Evolutionary conservation across 1,140 invertebrate species (phyloP).

Genomic region (Halyomorpha halys): DNA sequence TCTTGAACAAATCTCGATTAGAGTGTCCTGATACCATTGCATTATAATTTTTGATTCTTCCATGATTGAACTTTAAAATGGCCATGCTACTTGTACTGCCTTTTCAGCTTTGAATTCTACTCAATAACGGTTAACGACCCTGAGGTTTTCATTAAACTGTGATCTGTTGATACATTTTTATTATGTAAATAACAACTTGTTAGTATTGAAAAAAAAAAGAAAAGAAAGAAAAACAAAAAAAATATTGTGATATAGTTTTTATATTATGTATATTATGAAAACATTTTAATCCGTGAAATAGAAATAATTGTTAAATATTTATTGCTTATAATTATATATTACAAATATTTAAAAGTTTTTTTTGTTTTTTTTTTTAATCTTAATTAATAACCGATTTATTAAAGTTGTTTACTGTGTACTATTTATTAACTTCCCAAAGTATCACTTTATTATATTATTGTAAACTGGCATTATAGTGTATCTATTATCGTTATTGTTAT

Average conservation of each 20-base stretch:
- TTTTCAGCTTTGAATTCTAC: constrained; percentile 3
- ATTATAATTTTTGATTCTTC: no score
- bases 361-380: not conserved
- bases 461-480: no score
- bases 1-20: no score
- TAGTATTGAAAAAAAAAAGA: not conserved
- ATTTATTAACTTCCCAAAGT: no score
- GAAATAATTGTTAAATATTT: constrained; percentile 11
- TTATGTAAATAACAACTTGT: constrained; percentile 9
- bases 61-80: no score
- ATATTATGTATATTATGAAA: not conserved
- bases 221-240: not conserved
- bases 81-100: no score
- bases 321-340: not conserved
- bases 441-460: no score
- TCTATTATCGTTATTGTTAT: no score
- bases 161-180: constrained; percentile 7
- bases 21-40: no score
- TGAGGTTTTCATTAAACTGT: constrained; percentile 10
- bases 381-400: no score
- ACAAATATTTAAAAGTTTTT: not conserved
- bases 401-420: no score
- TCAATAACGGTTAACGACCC: constrained; percentile 4
- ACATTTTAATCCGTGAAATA: not conserved
- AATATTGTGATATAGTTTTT: constrained; percentile 15